These are phyloP conservation scores for Alloscopus bannaensis DNA, from an alignment of 2,888 invertebrate species.

Conservation along the genomic window DNA sequence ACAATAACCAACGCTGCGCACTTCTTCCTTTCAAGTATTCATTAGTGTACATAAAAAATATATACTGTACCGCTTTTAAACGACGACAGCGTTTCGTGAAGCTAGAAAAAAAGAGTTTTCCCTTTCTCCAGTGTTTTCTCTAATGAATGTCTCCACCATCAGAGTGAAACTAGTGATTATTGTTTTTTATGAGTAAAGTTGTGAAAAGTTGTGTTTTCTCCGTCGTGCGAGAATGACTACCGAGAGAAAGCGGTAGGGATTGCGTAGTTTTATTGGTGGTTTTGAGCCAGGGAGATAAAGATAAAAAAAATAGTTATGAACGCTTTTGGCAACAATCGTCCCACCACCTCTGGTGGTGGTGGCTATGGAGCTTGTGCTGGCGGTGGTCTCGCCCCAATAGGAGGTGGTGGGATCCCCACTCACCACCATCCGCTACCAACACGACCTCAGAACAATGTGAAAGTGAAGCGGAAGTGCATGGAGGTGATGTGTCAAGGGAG, in stretches of 20 bases:
- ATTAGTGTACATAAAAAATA: not conserved
- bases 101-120: too few species aligned
- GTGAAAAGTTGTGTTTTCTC: not conserved
- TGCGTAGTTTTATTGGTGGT: not conserved
- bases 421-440: not conserved
- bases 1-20: too few species aligned
- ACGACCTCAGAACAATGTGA: constrained; percentile 52
- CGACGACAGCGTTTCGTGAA: too few species aligned
- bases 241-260: not conserved
- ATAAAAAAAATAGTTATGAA: not conserved
- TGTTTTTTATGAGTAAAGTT: not conserved
- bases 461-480: constrained; percentile 81
- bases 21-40: not conserved
- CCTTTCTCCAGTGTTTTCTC: too few species aligned
- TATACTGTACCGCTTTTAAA: too few species aligned
- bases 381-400: constrained; percentile 19
- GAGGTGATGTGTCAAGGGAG: constrained; percentile 80
- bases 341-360: constrained; percentile 30
- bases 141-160: not conserved
- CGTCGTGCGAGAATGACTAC: not conserved
- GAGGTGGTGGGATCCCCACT: not conserved
- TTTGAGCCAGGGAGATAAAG: not conserved
- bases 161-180: not conserved
- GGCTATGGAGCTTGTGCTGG: constrained; percentile 34
- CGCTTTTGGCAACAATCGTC: constrained; percentile 35